Conservation (phyloP, 2,888 invertebrate genomes). For the Arge pagana region DNA sequence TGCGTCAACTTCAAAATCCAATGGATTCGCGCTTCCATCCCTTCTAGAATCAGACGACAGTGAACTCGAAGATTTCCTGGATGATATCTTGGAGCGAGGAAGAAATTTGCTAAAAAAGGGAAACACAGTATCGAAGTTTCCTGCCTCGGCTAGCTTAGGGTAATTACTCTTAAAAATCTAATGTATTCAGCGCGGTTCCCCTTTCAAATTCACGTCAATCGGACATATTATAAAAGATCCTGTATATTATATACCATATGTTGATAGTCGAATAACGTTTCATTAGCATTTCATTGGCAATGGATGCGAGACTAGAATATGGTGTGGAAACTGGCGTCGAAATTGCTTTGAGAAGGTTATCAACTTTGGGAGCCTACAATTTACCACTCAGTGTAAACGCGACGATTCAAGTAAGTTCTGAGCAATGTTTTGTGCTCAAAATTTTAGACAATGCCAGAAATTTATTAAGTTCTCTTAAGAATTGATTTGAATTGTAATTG, state of each 20-base stretch:
- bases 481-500: no score
- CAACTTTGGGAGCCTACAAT: conserved; percentile 69
- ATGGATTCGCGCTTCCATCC: conserved; percentile 65
- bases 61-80: conserved; percentile 78
- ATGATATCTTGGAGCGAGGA: conserved; percentile 68
- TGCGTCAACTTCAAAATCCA: conserved; percentile 52
- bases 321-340: conserved; percentile 81
- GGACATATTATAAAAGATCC: neutral
- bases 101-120: conserved; percentile 65
- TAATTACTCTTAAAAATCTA: conserved; percentile 29
- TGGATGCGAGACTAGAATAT: conserved; percentile 78
- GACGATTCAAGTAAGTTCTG: conserved; percentile 54
- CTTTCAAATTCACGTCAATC: neutral
- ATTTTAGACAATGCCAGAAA: conserved; percentile 24
- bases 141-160: conserved; percentile 47
- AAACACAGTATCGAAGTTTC: conserved; percentile 52
- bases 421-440: conserved; percentile 6
- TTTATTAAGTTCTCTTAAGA: no score
- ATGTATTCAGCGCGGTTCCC: neutral
- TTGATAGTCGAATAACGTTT: conserved; percentile 26
- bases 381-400: conserved; percentile 63
- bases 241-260: neutral
- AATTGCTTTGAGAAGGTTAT: conserved; percentile 72
- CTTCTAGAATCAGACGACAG: conserved; percentile 82
- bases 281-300: conserved; percentile 68